Percentiles rank a stretch among this genome's conserved stretches.
Conservation (phyloP, 2,888 invertebrate species). For the Mylabris sibirica region DNA sequence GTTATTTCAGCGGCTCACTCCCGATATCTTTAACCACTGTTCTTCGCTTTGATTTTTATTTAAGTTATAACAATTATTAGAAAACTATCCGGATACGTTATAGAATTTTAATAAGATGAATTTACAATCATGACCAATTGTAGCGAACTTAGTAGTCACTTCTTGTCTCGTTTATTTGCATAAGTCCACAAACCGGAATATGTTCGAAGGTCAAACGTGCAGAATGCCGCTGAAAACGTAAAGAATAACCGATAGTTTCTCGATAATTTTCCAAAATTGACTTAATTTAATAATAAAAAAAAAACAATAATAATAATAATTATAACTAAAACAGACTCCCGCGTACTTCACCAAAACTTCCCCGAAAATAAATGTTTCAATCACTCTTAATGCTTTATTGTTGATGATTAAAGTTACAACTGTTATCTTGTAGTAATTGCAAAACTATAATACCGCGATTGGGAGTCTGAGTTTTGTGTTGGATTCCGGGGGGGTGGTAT, state of each 20-base stretch:
- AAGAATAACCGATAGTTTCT: constrained; percentile 19
- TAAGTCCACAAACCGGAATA: constrained; percentile 44
- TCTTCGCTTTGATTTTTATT: constrained; percentile 6
- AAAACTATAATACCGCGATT: constrained; percentile 9
- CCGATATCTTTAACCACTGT: constrained; percentile 1
- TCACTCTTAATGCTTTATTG: constrained; percentile 9
- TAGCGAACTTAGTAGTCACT: constrained; percentile 37
- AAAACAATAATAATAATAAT: constrained; percentile 34
- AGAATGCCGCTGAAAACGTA: constrained; percentile 30
- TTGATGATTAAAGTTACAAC: not conserved
- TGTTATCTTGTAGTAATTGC: not conserved
- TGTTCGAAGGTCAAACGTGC: constrained; percentile 42
- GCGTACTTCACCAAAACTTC: constrained; percentile 26
- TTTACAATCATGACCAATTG: constrained; percentile 34
- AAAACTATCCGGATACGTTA: not conserved
- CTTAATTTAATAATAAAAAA: constrained; percentile 20
- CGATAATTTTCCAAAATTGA: constrained; percentile 36
- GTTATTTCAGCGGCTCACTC: constrained; percentile 24
- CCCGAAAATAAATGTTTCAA: constrained; percentile 19
- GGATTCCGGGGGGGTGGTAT: constrained; percentile 29
- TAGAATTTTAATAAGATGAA: constrained; percentile 17
- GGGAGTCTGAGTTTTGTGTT: constrained; percentile 10
- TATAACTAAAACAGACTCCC: constrained; percentile 17
- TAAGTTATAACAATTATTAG: constrained; percentile 14
- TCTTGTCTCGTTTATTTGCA: constrained; percentile 39